Evolutionary conservation across 2,888 invertebrate species (phyloP).

Genomic region (Xanthia togata): DNA sequence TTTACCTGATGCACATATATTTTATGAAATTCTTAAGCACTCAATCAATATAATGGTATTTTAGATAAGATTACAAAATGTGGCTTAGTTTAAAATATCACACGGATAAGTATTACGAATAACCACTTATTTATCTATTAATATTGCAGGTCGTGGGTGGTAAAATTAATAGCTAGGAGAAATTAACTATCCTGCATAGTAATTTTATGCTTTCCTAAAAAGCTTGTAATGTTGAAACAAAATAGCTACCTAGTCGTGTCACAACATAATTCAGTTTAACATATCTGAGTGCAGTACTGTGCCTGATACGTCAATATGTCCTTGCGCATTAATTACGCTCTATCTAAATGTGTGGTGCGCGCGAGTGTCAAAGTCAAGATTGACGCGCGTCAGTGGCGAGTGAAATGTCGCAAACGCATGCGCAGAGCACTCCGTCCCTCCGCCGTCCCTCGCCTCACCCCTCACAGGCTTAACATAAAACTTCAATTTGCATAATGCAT

Average conservation of each 20-base stretch:
- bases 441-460: conserved; percentile 41
- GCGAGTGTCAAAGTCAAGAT: conserved; percentile 72
- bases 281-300: conserved; percentile 55
- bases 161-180: conserved; percentile 16
- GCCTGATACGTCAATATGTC: conserved; percentile 56
- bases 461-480: conserved; percentile 87
- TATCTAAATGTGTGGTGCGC: conserved; percentile 66
- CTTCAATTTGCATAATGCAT: conserved; percentile 90
- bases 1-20: no score
- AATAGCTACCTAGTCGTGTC: conserved; percentile 27
- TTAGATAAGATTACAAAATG: conserved; percentile 37
- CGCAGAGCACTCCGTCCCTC: conserved; percentile 63
- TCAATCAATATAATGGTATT: conserved; percentile 34
- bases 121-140: conserved; percentile 17
- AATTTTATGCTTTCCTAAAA: background rate
- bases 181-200: background rate
- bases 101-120: conserved; percentile 15
- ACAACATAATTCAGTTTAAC: conserved; percentile 53
- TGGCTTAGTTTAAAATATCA: conserved; percentile 35
- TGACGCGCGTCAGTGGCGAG: conserved; percentile 77
- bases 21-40: conserved; percentile 18
- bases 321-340: conserved; percentile 65
- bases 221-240: conserved; percentile 1
- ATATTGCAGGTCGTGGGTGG: background rate
- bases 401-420: conserved; percentile 75